Evolutionary conservation across 2,888 invertebrate species (phyloP).

Genomic region (Charanyca ferruginea): DNA sequence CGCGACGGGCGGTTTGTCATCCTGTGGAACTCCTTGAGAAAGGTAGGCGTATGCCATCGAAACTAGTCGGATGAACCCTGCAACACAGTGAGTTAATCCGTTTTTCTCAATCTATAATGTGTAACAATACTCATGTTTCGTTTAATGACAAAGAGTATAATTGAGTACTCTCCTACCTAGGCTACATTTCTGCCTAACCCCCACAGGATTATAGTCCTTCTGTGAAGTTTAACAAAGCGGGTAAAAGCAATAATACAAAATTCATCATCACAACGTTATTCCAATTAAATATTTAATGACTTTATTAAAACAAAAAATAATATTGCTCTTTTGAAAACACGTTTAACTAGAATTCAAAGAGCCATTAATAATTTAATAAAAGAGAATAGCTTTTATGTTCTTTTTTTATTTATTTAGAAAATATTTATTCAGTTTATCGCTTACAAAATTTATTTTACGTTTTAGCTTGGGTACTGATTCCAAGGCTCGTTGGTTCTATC

Average conservation of each 20-base stretch:
- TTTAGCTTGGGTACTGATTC: constrained; percentile 4
- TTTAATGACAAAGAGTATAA: not conserved
- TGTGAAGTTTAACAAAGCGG: not conserved
- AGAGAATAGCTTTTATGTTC: constrained; percentile 29
- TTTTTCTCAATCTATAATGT: too few species aligned
- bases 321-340: constrained; percentile 43
- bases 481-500: constrained; percentile 13
- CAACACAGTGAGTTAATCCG: too few species aligned
- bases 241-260: constrained; percentile 11
- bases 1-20: too few species aligned
- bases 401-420: constrained; percentile 34
- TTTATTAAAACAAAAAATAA: constrained; percentile 42
- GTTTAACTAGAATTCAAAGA: constrained; percentile 48
- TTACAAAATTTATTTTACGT: constrained; percentile 24
- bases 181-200: not conserved
- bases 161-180: not conserved
- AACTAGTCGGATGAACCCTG: too few species aligned
- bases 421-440: constrained; percentile 25
- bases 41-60: too few species aligned
- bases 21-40: too few species aligned
- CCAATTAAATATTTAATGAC: constrained; percentile 40
- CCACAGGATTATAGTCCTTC: not conserved
- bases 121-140: too few species aligned
- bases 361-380: constrained; percentile 38
- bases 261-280: constrained; percentile 20